A percentile compares a stretch with the other conserved stretches of the same genome.
These are phyloP conservation scores for Stenoptilia bipunctidactyla DNA, from an alignment of 2,888 invertebrate genomes.

Conservation along the genomic window DNA sequence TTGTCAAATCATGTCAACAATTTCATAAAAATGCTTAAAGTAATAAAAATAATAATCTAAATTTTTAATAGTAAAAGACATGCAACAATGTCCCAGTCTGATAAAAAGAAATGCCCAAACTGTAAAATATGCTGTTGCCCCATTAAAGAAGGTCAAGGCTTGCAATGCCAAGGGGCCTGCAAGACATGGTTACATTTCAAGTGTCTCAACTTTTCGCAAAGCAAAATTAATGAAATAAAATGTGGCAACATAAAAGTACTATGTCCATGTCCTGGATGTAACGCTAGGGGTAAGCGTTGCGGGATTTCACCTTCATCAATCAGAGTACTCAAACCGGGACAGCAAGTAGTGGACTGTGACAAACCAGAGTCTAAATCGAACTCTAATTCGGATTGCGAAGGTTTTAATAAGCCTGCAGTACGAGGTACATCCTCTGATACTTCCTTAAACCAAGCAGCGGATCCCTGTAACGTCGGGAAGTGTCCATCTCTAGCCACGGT, in stretches of 20 bases:
- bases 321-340: no score
- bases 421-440: slow-evolving; percentile 12
- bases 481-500: slow-evolving; percentile 17
- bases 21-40: slow-evolving; percentile 5
- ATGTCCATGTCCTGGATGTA: slow-evolving; percentile 57
- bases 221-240: slow-evolving; percentile 46
- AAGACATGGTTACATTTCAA: slow-evolving; percentile 43
- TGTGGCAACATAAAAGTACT: slow-evolving; percentile 38
- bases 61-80: slow-evolving; percentile 20
- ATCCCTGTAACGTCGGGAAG: slow-evolving; percentile 1
- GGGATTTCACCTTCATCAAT: no score
- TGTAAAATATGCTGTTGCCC: slow-evolving; percentile 47
- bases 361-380: background rate
- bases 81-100: slow-evolving; percentile 31
- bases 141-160: slow-evolving; percentile 37
- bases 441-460: slow-evolving; percentile 25
- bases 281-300: slow-evolving; percentile 3
- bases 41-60: slow-evolving; percentile 14
- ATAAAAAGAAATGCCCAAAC: slow-evolving; percentile 37
- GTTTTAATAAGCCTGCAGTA: background rate
- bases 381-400: background rate
- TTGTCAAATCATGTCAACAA: background rate
- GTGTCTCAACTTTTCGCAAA: slow-evolving; percentile 49
- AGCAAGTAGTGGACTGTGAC: no score
- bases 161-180: slow-evolving; percentile 49